These are phyloP conservation scores for Onychorhynchus coronatus DNA, from an alignment of 2,113 vertebrate species.

Conservation along the genomic window DNA sequence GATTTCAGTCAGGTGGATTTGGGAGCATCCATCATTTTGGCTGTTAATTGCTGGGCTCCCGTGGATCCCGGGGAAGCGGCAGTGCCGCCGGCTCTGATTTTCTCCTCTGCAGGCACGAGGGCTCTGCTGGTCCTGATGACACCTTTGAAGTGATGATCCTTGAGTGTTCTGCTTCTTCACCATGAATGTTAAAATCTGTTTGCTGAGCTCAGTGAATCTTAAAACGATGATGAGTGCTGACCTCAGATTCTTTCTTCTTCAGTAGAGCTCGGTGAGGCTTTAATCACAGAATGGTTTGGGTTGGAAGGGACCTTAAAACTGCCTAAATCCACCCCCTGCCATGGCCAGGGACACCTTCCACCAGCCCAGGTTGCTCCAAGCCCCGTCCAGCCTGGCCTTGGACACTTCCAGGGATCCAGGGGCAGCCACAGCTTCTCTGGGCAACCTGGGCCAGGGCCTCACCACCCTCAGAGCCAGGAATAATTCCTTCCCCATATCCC, in stretches of 20 bases:
- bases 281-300: background rate
- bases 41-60: background rate
- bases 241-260: background rate
- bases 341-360: background rate
- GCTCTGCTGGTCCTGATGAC: background rate
- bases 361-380: background rate
- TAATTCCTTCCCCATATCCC: too few species aligned
- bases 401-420: too few species aligned
- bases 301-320: background rate
- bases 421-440: too few species aligned
- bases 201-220: background rate
- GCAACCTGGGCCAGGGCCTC: too few species aligned
- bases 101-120: background rate
- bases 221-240: background rate
- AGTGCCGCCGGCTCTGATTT: background rate
- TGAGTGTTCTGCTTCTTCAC: background rate
- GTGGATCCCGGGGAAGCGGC: background rate
- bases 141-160: background rate
- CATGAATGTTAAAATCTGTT: background rate
- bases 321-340: background rate
- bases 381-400: too few species aligned
- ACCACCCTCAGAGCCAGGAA: too few species aligned
- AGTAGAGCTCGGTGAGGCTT: background rate
- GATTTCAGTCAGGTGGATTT: background rate
- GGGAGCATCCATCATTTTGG: background rate